phyloP scores from a whole-genome alignment of 2,113 vertebrate genomes.

The Ramphastos sulfuratus region DNA sequence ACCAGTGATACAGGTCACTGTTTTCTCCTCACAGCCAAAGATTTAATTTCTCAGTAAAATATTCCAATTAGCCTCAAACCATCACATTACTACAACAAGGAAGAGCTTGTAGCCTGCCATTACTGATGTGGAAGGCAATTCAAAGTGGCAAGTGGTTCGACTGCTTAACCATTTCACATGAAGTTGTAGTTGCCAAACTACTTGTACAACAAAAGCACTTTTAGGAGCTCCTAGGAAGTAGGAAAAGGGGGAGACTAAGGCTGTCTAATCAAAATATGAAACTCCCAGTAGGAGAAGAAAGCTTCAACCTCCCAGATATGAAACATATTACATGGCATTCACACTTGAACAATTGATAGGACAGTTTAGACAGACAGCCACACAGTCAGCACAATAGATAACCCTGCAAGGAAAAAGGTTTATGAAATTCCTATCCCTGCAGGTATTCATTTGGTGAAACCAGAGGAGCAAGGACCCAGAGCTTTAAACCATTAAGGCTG shows the following conservation, averaged over 20 bases:
- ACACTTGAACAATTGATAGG: slow-evolving; percentile 51
- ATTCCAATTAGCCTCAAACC: too few relatives aligned
- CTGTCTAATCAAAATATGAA: slow-evolving; percentile 48
- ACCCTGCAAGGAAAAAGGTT: background rate
- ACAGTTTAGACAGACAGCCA: slow-evolving; percentile 27
- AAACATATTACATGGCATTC: slow-evolving; percentile 55
- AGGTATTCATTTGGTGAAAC: slow-evolving; percentile 43
- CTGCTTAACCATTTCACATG: background rate
- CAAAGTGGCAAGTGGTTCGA: background rate
- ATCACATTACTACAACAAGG: background rate
- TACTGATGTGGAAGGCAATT: background rate
- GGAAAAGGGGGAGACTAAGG: background rate
- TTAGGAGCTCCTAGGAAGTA: background rate
- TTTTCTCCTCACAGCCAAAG: too few relatives aligned
- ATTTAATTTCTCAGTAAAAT: too few relatives aligned
- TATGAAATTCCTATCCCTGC: slow-evolving; percentile 29
- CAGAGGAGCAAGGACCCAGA: background rate
- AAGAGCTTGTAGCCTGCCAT: background rate
- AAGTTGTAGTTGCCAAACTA: background rate
- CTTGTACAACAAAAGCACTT: background rate
- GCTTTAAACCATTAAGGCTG: background rate
- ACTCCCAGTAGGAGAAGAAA: slow-evolving; percentile 45
- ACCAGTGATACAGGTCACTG: too few relatives aligned
- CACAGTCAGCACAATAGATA: slow-evolving; percentile 45
- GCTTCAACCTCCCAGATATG: slow-evolving; percentile 51